Evolutionary conservation across 2,113 vertebrate genomes (phyloP).

Genomic region (Tenrec ecaudatus): DNA sequence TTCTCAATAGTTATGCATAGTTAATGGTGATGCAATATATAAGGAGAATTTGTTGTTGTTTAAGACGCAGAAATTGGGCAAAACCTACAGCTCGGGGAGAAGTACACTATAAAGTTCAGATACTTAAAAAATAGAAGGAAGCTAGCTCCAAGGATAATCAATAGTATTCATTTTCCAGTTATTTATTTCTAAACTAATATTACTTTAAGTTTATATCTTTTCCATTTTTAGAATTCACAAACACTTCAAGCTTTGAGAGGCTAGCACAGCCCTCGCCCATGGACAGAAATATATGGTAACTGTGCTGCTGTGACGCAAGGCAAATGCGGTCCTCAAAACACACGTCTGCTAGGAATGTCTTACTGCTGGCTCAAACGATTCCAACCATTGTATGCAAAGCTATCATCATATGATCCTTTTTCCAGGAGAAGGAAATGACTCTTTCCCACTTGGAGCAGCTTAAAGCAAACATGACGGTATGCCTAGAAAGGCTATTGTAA

Average conservation of each 20-base stretch:
- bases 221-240: background rate
- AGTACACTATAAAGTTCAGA: too few relatives aligned
- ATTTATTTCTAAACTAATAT: background rate
- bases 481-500: background rate
- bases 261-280: background rate
- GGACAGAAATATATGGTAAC: background rate
- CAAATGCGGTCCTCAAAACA: background rate
- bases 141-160: constrained; percentile 15
- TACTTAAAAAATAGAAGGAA: too few relatives aligned
- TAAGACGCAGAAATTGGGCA: too few relatives aligned
- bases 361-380: constrained; percentile 14
- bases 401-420: background rate
- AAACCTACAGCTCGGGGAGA: too few relatives aligned
- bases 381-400: background rate
- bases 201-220: background rate
- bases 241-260: background rate
- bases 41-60: too few relatives aligned
- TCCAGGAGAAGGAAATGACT: background rate
- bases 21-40: too few relatives aligned
- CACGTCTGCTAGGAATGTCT: background rate
- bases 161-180: background rate
- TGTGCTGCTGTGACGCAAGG: background rate
- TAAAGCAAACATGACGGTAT: background rate
- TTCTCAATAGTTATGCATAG: too few relatives aligned
- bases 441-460: background rate